phyloP scores from a whole-genome alignment of 2,797 vertebrate species.

The Microchirus variegatus region DNA sequence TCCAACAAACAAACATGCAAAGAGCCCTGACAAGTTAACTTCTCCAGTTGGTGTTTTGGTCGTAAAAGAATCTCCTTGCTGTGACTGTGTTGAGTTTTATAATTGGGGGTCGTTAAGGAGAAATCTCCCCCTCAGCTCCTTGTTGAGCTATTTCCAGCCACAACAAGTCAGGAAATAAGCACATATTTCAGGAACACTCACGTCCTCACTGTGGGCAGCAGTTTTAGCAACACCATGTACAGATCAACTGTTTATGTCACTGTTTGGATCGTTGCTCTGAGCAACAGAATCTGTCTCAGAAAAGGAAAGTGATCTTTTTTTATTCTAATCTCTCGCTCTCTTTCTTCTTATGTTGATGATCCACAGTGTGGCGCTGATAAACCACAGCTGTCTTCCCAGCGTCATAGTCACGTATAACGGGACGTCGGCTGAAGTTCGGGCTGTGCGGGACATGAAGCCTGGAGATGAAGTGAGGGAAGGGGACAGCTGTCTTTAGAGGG shows the following conservation, averaged over 20 bases:
- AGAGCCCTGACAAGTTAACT: not conserved
- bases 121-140: constrained; percentile 24
- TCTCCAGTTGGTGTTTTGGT: constrained; percentile 25
- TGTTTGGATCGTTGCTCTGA: constrained; percentile 4
- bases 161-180: constrained; percentile 6
- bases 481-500: constrained; percentile 46
- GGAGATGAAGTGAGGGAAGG: constrained; percentile 91
- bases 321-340: constrained; percentile 3
- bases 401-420: constrained; percentile 94
- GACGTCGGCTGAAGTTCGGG: constrained; percentile 89
- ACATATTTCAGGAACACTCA: constrained; percentile 17
- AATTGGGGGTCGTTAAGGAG: constrained; percentile 7
- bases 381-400: constrained; percentile 97
- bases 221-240: not conserved
- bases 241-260: constrained; percentile 4
- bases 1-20: too few relatives aligned
- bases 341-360: constrained; percentile 4
- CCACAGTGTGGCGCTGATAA: constrained; percentile 90
- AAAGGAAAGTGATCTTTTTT: not conserved
- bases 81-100: constrained; percentile 9
- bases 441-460: constrained; percentile 87
- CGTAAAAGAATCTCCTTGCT: constrained; percentile 13
- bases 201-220: not conserved
- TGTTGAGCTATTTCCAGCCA: constrained; percentile 44
- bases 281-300: not conserved